phyloP scores from a whole-genome alignment of 2,888 invertebrate genomes.

The Xanthia icteritia region DNA sequence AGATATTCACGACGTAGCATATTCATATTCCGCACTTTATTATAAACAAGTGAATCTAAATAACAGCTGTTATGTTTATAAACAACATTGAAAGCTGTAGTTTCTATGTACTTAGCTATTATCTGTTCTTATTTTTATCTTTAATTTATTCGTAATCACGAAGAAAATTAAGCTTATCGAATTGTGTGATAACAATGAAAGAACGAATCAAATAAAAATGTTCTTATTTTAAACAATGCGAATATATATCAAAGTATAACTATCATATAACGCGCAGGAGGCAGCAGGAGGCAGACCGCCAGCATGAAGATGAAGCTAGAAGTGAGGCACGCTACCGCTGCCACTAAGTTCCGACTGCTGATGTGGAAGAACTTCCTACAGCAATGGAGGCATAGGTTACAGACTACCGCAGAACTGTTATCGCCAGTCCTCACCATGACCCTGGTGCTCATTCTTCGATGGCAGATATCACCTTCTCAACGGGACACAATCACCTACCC shows the following conservation, averaged over 20 bases:
- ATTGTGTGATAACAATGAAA: conserved; percentile 51
- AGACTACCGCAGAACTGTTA: conserved; percentile 92
- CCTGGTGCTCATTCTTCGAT: conserved; percentile 93
- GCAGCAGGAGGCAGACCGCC: conserved; percentile 33
- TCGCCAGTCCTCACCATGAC: conserved; percentile 92
- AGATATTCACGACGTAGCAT: conserved; percentile 6
- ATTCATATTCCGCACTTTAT: conserved; percentile 18
- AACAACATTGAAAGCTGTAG: conserved; percentile 24
- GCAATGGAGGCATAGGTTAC: conserved; percentile 93
- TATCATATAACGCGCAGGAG: conserved; percentile 24
- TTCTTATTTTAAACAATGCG: conserved; percentile 20
- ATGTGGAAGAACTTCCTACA: conserved; percentile 96
- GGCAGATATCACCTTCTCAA: conserved; percentile 91
- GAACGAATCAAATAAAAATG: conserved; percentile 36
- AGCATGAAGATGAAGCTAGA: conserved; percentile 62
- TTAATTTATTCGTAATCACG: conserved; percentile 46
- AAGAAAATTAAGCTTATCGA: conserved; percentile 53
- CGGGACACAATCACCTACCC: conserved; percentile 71
- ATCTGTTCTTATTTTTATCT: conserved; percentile 48
- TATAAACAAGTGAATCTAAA: conserved; percentile 23
- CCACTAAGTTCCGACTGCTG: conserved; percentile 92
- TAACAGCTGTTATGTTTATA: not conserved
- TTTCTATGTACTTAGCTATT: conserved; percentile 13
- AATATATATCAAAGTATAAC: conserved; percentile 18
- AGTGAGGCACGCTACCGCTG: conserved; percentile 75